A percentile compares a stretch with the other conserved stretches of the same genome.
phyloP scores from a whole-genome alignment of 2,888 invertebrate species.

The Troglohyphantes excavatus region DNA sequence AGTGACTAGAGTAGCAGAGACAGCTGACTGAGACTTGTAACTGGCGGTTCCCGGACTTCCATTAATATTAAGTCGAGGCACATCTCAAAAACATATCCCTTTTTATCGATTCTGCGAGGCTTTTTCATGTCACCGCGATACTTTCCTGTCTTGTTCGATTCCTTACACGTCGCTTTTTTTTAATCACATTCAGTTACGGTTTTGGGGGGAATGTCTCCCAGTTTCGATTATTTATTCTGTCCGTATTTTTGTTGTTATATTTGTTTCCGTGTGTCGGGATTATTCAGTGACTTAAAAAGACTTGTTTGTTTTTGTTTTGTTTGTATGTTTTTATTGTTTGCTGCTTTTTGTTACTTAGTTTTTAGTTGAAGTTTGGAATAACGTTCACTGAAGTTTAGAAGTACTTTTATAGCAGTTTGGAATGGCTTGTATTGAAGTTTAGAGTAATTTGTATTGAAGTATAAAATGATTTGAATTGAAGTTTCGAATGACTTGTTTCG shows the following conservation, averaged over 20 bases:
- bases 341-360: background rate
- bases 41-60: slow-evolving; percentile 49
- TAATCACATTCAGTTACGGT: background rate
- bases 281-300: background rate
- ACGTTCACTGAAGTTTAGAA: too few relatives aligned
- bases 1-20: slow-evolving; percentile 49
- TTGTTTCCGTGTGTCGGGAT: background rate
- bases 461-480: too few relatives aligned
- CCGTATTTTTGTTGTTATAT: background rate
- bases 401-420: too few relatives aligned
- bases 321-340: background rate
- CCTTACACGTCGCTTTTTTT: background rate
- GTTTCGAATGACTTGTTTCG: too few relatives aligned
- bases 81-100: slow-evolving; percentile 57
- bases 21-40: slow-evolving; percentile 72
- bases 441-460: too few relatives aligned
- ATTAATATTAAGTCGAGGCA: slow-evolving; percentile 66
- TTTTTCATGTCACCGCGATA: slow-evolving; percentile 14
- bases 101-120: slow-evolving; percentile 32
- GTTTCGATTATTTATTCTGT: background rate
- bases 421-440: too few relatives aligned
- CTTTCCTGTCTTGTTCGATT: slow-evolving; percentile 19
- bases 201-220: background rate
- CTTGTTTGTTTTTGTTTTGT: background rate
- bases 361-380: background rate